phyloP scores from a whole-genome alignment of 2,888 invertebrate genomes.

The Choreutis nemorana region DNA sequence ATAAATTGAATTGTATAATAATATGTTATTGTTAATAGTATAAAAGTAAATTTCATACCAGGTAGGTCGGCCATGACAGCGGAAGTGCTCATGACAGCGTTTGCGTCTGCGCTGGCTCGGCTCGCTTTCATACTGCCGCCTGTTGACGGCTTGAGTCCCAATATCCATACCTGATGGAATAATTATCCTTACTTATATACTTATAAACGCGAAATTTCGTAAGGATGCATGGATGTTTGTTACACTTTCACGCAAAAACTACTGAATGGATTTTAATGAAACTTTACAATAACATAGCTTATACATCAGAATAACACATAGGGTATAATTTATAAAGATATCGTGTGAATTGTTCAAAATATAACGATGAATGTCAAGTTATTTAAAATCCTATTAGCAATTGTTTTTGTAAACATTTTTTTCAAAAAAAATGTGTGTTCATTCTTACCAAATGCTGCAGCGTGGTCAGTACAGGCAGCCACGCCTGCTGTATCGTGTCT shows the following conservation, averaged over 20 bases:
- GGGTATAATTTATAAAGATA: neutral
- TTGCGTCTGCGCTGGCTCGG: constrained; percentile 78
- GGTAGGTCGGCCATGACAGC: constrained; percentile 97
- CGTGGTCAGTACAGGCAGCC: constrained; percentile 96
- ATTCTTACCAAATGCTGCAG: constrained; percentile 79
- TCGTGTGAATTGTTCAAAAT: neutral
- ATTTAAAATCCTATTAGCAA: neutral
- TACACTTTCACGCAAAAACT: too few species aligned
- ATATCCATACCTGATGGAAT: constrained; percentile 78
- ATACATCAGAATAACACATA: neutral
- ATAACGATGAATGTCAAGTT: neutral
- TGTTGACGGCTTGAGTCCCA: constrained; percentile 93
- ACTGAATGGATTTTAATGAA: too few species aligned
- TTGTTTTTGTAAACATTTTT: neutral
- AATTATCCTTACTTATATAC: neutral
- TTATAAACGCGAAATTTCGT: too few species aligned
- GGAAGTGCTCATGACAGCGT: constrained; percentile 87
- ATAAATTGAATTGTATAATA: neutral
- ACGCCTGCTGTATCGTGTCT: constrained; percentile 88
- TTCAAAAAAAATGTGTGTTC: neutral
- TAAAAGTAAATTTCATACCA: constrained; percentile 34
- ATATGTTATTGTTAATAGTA: neutral
- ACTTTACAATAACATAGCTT: too few species aligned
- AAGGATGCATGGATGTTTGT: too few species aligned
- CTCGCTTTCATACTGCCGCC: constrained; percentile 91